phyloP scores from a whole-genome alignment of 2,113 vertebrate genomes.

The Coptodon bakossiorum region DNA sequence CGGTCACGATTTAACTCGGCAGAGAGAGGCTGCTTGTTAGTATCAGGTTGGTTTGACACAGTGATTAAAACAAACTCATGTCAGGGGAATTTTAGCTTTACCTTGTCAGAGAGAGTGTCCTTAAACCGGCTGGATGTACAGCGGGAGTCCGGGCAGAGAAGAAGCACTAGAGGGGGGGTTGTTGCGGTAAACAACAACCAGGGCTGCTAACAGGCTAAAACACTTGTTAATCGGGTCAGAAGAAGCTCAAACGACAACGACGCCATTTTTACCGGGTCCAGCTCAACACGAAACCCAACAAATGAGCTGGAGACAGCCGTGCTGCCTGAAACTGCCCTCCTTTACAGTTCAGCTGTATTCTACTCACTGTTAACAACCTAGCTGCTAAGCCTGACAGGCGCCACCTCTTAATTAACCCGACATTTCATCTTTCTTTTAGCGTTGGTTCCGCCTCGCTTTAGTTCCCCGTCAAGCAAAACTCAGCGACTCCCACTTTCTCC shows the following conservation, averaged over 20 bases:
- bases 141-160: neutral
- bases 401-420: neutral
- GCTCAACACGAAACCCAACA: accelerated
- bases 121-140: neutral
- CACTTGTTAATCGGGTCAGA: neutral
- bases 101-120: neutral
- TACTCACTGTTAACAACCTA: conserved; percentile 5
- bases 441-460: neutral
- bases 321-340: accelerated
- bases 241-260: neutral
- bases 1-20: neutral
- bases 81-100: neutral
- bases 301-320: neutral
- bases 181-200: conserved; percentile 3
- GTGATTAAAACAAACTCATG: neutral
- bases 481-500: neutral
- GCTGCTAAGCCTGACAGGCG: neutral
- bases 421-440: accelerated
- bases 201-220: conserved; percentile 27
- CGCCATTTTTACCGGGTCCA: neutral
- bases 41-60: neutral
- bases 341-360: neutral
- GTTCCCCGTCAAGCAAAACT: neutral
- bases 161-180: neutral
- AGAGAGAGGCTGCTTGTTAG: neutral